phyloP scores from a whole-genome alignment of 1,140 invertebrate species.

The Drosophila sulfurigaster region DNA sequence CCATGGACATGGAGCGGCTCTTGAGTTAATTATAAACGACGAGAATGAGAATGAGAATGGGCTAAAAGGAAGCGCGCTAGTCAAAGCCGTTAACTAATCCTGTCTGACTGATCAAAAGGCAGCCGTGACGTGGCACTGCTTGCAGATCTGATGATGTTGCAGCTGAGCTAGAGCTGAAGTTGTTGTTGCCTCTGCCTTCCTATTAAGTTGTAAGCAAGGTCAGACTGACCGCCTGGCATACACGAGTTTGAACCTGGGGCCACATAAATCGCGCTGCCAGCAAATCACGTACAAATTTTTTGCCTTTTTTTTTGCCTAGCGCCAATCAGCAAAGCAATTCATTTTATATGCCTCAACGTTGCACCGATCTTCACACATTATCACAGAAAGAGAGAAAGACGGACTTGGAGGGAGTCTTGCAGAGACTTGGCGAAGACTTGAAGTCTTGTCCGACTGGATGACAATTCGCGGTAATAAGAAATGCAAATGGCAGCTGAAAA shows the following conservation, averaged over 20 bases:
- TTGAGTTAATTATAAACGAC: slow-evolving; percentile 82
- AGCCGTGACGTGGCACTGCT: slow-evolving; percentile 32
- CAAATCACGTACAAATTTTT: slow-evolving; percentile 50
- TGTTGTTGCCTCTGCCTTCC: not conserved
- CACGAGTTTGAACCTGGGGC: slow-evolving; percentile 50
- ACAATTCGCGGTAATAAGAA: slow-evolving; percentile 75
- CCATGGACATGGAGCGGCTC: slow-evolving; percentile 52
- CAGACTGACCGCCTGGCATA: slow-evolving; percentile 41
- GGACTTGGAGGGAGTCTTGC: not conserved
- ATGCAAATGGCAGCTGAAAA: slow-evolving; percentile 74
- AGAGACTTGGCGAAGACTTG: not conserved
- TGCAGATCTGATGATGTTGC: slow-evolving; percentile 3
- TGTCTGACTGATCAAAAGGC: slow-evolving; percentile 75
- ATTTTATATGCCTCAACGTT: slow-evolving; percentile 51
- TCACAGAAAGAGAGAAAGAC: slow-evolving; percentile 19
- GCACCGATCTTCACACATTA: slow-evolving; percentile 69
- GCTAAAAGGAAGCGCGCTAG: slow-evolving; percentile 62
- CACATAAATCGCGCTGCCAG: slow-evolving; percentile 44
- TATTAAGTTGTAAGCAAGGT: slow-evolving; percentile 55
- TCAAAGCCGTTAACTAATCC: slow-evolving; percentile 68
- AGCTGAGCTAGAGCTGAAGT: not conserved
- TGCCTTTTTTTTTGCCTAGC: slow-evolving; percentile 5
- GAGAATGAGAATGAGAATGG: slow-evolving; percentile 65
- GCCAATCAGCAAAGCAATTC: slow-evolving; percentile 74
- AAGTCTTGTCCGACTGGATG: slow-evolving; percentile 39